These are phyloP conservation scores for Caradrina clavipalpis DNA, from an alignment of 2,888 invertebrate species.

Conservation along the genomic window DNA sequence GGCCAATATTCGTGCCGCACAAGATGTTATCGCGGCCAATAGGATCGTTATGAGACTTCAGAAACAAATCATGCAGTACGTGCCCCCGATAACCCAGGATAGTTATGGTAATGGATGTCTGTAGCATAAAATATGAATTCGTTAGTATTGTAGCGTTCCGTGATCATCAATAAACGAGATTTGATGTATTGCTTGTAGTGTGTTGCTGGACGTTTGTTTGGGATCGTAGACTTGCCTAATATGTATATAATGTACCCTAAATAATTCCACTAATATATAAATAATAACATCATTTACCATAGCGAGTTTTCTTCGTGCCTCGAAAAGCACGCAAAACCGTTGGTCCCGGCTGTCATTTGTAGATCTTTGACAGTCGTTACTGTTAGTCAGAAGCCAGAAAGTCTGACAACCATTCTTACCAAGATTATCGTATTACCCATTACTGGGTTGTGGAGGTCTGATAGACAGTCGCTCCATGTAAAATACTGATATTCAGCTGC, in stretches of 20 bases:
- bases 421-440: no score
- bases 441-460: no score
- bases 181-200: slow-evolving; percentile 32
- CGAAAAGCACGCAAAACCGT: no score
- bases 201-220: not conserved
- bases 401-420: no score
- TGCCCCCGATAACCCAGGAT: slow-evolving; percentile 74
- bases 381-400: no score
- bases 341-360: no score
- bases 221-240: not conserved
- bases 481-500: no score
- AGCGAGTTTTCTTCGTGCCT: no score
- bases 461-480: no score
- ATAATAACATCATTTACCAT: no score
- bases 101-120: slow-evolving; percentile 70
- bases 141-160: slow-evolving; percentile 43
- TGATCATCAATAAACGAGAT: slow-evolving; percentile 32
- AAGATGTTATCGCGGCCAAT: slow-evolving; percentile 75
- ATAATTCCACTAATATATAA: no score
- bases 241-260: not conserved
- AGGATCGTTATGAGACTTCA: slow-evolving; percentile 76
- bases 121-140: slow-evolving; percentile 59
- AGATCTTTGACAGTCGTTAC: no score
- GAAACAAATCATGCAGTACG: slow-evolving; percentile 78
- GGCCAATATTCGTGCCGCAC: slow-evolving; percentile 78